Conservation (phyloP, 2,888 invertebrate genomes). For the Pandemis corylana region DNA sequence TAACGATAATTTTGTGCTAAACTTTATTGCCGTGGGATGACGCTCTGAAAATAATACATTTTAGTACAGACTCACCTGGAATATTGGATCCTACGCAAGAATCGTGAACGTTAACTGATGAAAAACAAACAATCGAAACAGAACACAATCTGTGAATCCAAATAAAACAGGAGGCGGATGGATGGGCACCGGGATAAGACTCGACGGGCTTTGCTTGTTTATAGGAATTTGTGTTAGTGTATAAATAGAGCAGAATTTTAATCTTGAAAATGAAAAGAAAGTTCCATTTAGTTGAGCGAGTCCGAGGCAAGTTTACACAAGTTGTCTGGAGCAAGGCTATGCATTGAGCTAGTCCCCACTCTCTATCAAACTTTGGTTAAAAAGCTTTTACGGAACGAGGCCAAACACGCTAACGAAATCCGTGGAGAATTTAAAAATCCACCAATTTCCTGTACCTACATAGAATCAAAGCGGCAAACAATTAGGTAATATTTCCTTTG, state of each 20-base stretch:
- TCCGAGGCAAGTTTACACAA: constrained; percentile 30
- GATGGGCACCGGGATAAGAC: constrained; percentile 51
- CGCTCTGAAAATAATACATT: constrained; percentile 47
- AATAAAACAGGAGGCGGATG: constrained; percentile 58
- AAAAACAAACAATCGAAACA: constrained; percentile 40
- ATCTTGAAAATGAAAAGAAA: constrained; percentile 30
- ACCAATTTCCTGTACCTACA: background rate
- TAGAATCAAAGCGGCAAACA: background rate
- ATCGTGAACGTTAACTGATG: constrained; percentile 24
- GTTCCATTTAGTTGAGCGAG: constrained; percentile 24
- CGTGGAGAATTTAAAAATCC: background rate
- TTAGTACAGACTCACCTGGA: constrained; percentile 63
- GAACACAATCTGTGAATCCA: constrained; percentile 48
- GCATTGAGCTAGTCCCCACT: constrained; percentile 3
- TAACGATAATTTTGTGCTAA: constrained; percentile 49
- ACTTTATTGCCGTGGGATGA: constrained; percentile 47
- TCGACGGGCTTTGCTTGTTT: constrained; percentile 67
- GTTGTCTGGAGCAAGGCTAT: constrained; percentile 6
- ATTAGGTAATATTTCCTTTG: constrained; percentile 16
- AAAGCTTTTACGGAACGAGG: constrained; percentile 30
- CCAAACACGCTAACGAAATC: constrained; percentile 25
- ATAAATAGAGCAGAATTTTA: constrained; percentile 55
- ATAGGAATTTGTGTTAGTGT: constrained; percentile 84
- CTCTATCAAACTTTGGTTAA: constrained; percentile 24
- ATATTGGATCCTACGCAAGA: constrained; percentile 2